phyloP scores from a whole-genome alignment of 2,113 vertebrate species.

The Scalopus aquaticus region DNA sequence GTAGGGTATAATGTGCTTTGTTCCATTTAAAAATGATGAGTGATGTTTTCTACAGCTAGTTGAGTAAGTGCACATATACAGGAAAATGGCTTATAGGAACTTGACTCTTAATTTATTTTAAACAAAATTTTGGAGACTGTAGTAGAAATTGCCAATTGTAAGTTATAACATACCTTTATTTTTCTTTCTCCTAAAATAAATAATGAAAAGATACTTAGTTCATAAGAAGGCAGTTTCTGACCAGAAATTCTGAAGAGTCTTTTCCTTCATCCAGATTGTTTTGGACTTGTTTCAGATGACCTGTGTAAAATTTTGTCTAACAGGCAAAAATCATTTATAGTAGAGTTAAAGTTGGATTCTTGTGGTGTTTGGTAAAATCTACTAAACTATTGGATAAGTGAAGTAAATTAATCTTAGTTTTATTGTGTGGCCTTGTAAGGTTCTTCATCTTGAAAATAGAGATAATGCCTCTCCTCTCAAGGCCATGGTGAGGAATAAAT shows the following conservation, averaged over 20 bases:
- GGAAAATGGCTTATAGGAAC: background rate
- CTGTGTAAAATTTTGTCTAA: conserved; percentile 10
- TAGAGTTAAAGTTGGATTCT: conserved; percentile 21
- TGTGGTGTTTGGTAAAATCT: background rate
- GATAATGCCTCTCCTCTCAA: background rate
- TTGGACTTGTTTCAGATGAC: conserved; percentile 27
- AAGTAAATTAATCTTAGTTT: background rate
- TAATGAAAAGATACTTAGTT: conserved; percentile 10
- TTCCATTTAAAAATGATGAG: conserved; percentile 19
- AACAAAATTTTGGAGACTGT: background rate
- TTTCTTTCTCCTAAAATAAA: conserved; percentile 34
- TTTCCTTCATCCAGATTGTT: conserved; percentile 29
- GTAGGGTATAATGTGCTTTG: background rate
- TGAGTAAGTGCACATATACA: background rate
- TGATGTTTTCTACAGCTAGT: background rate
- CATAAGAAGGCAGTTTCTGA: background rate
- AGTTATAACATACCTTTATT: background rate
- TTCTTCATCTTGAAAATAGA: conserved; percentile 33
- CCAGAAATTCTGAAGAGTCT: conserved; percentile 17
- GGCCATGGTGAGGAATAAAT: background rate
- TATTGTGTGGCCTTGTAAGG: background rate
- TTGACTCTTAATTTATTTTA: background rate
- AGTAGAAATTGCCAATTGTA: background rate
- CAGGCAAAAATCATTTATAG: background rate
- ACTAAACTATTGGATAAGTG: background rate